Evolutionary conservation across 2,797 vertebrate species (phyloP).

Genomic region (Protonibea diacanthus): DNA sequence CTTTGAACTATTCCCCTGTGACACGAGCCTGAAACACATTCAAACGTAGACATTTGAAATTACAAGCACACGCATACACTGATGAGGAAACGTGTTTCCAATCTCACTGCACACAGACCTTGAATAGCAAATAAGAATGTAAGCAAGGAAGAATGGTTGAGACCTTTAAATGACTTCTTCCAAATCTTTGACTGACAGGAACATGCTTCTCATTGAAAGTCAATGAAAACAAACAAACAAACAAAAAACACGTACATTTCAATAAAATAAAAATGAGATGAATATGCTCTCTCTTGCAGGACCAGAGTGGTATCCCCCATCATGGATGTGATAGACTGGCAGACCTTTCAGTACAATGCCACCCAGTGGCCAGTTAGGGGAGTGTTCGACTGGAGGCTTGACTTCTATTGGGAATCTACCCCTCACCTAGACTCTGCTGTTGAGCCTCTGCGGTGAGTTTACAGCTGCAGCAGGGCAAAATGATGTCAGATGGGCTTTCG

Average conservation of each 20-base stretch:
- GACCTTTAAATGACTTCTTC: constrained; percentile 1
- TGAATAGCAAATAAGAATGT: constrained; percentile 6
- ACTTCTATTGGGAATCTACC: constrained; percentile 89
- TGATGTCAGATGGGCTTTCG: background rate
- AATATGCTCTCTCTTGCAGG: constrained; percentile 72
- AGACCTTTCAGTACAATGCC: constrained; percentile 89
- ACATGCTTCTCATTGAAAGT: background rate
- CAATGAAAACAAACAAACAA: too few relatives aligned
- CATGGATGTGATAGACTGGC: constrained; percentile 90
- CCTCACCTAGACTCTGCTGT: constrained; percentile 79
- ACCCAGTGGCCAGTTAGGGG: constrained; percentile 85
- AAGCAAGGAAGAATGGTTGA: background rate
- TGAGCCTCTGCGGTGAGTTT: constrained; percentile 86
- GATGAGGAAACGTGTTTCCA: background rate
- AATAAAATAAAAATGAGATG: background rate
- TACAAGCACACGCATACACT: background rate
- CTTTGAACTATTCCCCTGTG: constrained; percentile 6
- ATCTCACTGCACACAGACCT: background rate
- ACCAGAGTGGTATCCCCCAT: constrained; percentile 89
- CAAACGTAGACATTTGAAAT: background rate
- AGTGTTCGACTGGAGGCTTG: constrained; percentile 91
- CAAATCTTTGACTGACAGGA: constrained; percentile 10
- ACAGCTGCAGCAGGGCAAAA: background rate
- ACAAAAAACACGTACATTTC: background rate
- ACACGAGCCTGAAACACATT: constrained; percentile 1